phyloP scores from a whole-genome alignment of 2,113 vertebrate species.

The Perccottus glenii region DNA sequence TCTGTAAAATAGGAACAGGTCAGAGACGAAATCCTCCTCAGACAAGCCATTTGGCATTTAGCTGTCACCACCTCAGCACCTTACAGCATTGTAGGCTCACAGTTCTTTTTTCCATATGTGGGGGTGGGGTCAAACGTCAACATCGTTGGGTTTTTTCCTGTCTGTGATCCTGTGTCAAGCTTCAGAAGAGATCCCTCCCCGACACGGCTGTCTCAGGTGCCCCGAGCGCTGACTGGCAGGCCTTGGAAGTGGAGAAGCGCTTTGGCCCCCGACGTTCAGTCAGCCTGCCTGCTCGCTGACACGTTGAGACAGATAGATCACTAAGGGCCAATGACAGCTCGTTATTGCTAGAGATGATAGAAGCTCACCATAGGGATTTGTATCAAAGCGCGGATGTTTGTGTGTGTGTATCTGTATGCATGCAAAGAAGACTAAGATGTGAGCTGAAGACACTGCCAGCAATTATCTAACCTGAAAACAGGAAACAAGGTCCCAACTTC shows the following conservation, averaged over 20 bases:
- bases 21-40: slow-evolving; percentile 50
- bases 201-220: slow-evolving; percentile 66
- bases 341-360: slow-evolving; percentile 74
- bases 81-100: slow-evolving; percentile 17
- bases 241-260: slow-evolving; percentile 73
- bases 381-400: slow-evolving; percentile 72
- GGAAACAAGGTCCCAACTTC: slow-evolving; percentile 6
- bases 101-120: slow-evolving; percentile 16
- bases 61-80: slow-evolving; percentile 54
- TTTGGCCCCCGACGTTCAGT: slow-evolving; percentile 65
- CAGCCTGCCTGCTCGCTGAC: slow-evolving; percentile 66
- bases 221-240: slow-evolving; percentile 71
- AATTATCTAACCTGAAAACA: slow-evolving; percentile 38
- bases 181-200: slow-evolving; percentile 63
- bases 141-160: slow-evolving; percentile 26
- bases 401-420: slow-evolving; percentile 27
- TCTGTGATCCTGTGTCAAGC: slow-evolving; percentile 68
- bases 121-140: slow-evolving; percentile 66
- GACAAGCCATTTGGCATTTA: slow-evolving; percentile 64
- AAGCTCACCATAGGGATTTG: slow-evolving; percentile 71
- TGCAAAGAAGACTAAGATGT: slow-evolving; percentile 44
- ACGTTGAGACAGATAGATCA: slow-evolving; percentile 71
- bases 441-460: slow-evolving; percentile 54
- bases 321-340: slow-evolving; percentile 76
- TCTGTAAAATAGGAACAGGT: slow-evolving; percentile 53